Evolutionary conservation across 2,797 vertebrate species (phyloP).

Genomic region (Lacerta agilis): DNA sequence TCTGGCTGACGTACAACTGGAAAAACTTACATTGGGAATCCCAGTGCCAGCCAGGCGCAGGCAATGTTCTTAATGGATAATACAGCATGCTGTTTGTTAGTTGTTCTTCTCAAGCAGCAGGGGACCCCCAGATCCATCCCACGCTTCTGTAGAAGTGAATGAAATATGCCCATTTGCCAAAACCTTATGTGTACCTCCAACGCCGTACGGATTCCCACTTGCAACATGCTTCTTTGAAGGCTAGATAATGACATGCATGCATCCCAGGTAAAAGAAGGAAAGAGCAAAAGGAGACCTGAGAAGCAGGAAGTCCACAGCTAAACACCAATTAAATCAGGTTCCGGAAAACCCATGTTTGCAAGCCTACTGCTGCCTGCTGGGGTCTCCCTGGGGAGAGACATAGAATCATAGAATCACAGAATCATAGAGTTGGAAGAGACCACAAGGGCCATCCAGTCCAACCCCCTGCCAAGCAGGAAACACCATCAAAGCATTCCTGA

Average conservation of each 20-base stretch:
- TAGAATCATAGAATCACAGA: too few relatives aligned
- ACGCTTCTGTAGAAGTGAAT: slow-evolving; percentile 34
- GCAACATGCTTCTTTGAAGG: slow-evolving; percentile 28
- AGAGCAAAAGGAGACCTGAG: not conserved
- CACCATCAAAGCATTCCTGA: too few relatives aligned
- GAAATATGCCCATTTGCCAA: slow-evolving; percentile 30
- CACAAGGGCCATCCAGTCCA: too few relatives aligned
- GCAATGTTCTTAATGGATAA: not conserved
- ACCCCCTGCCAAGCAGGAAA: too few relatives aligned
- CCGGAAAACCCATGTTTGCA: slow-evolving; percentile 27
- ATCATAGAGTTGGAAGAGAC: too few relatives aligned
- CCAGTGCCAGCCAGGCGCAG: not conserved
- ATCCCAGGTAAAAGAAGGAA: not conserved
- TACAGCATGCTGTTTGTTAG: not conserved
- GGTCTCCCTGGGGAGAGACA: slow-evolving; percentile 2
- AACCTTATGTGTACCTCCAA: slow-evolving; percentile 6
- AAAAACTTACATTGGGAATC: not conserved
- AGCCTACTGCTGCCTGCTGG: not conserved
- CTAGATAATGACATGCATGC: slow-evolving; percentile 4
- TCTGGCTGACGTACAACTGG: not conserved
- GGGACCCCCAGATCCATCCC: slow-evolving; percentile 19
- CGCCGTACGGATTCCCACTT: not conserved
- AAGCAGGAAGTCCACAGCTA: slow-evolving; percentile 27
- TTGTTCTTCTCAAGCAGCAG: slow-evolving; percentile 24
- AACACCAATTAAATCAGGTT: slow-evolving; percentile 26